Base-by-base conservation (phyloP, 2,797 vertebrate genomes). In the Phataginus tricuspis region DNA sequence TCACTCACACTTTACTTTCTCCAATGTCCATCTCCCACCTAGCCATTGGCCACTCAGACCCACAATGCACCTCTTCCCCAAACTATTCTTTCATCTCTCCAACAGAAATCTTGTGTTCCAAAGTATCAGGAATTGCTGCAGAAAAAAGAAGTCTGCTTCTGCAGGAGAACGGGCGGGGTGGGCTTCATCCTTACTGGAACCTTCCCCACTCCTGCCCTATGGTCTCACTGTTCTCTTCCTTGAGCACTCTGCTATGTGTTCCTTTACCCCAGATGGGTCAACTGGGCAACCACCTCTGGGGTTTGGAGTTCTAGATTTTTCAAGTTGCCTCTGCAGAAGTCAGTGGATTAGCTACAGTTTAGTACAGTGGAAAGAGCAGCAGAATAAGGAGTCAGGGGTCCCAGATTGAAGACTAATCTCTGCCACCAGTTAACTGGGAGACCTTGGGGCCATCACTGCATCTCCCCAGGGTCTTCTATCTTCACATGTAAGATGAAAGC, bases 401-500 rank as follows among this genome's bases (percentile, higher is more conserved):
- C 66, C 51, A 57, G 69, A 64, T 2, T 69, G n/a, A 96, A 94
- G 79, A 37, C 18, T 49, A 31, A 37, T 18, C 5, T 64, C 29
- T 74, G 39, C 16, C 49, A 42, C 12, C n/a, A n/a, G 39, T 86
- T 66, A 55, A 14, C 34, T 59, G 27, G 63, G 61, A 82, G 61
- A 51, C 27, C 19, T 23, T 14, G 1, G 10, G 2, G 42, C 88
- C 72, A 68, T 19, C 16, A 29, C 6, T 49, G 86, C 59, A 61
- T 39, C 34, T 85, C 71, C 11, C 61, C 72, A 86, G 16, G 34
- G 45, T 86, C 87, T 87, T 90, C 25, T 31, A 39, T 90, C 34
- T 82, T 55, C 82, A 89, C 84, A 91, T 27, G 9, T 53, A 75
- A 90, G 53, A 93, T 49, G 66, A 94, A 94, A 95, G 37, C 16